Percentiles rank a stretch among this genome's conserved stretches.
These are phyloP conservation scores for Heliconius charithonia DNA, from an alignment of 2,888 invertebrate genomes.

Conservation along the genomic window DNA sequence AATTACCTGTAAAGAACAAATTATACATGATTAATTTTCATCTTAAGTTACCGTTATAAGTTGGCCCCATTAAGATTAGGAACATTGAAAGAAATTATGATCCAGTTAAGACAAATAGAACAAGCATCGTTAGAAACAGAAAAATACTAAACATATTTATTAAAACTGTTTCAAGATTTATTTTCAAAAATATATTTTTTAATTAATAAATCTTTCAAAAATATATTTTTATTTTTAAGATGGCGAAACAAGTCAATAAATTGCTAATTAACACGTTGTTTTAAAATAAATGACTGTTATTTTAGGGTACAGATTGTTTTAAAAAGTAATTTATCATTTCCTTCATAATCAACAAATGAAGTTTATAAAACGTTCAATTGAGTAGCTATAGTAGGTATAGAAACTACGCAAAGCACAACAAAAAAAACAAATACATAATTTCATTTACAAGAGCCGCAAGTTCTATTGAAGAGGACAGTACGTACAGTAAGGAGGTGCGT, in stretches of 20 bases:
- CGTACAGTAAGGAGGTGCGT: slow-evolving; percentile 77
- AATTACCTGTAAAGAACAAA: slow-evolving; percentile 54
- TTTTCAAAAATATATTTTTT: not conserved
- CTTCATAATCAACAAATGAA: not conserved
- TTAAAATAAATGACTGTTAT: not conserved
- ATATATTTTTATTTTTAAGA: not conserved
- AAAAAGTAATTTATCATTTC: not conserved
- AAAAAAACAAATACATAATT: slow-evolving; percentile 52
- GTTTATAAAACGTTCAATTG: not conserved
- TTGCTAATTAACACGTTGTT: not conserved
- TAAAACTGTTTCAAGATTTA: not conserved
- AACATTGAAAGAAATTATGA: not conserved
- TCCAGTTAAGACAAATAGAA: not conserved
- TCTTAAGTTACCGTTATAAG: not conserved
- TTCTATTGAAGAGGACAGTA: slow-evolving; percentile 74
- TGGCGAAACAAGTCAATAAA: not conserved
- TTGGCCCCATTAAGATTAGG: not conserved
- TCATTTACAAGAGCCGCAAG: slow-evolving; percentile 65
- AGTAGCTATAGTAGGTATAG: not conserved
- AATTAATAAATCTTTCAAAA: not conserved
- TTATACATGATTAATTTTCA: slow-evolving; percentile 2
- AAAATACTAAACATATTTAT: not conserved
- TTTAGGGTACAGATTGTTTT: not conserved
- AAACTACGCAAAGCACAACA: too few relatives aligned
- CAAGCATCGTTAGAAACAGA: too few relatives aligned